These are phyloP conservation scores for Hafferia zeledoni DNA, from an alignment of 2,797 vertebrate species.

Conservation along the genomic window DNA sequence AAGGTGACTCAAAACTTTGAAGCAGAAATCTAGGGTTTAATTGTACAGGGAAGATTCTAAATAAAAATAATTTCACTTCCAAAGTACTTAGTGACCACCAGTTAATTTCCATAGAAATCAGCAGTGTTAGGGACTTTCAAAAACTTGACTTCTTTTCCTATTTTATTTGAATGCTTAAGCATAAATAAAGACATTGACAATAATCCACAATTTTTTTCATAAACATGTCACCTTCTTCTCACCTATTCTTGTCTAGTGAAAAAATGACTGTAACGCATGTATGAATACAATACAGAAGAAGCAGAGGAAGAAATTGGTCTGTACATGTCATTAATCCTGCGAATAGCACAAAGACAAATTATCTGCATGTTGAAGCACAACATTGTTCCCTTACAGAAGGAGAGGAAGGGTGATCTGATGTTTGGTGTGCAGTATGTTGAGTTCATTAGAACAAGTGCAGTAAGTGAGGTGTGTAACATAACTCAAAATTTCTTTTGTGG, in stretches of 20 bases:
- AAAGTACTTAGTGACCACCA: background rate
- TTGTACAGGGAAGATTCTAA: background rate
- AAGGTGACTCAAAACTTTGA: background rate
- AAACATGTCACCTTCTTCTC: background rate
- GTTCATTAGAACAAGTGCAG: background rate
- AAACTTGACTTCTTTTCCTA: fast-evolving
- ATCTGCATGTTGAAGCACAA: constrained; percentile 14
- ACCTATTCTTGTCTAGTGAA: background rate
- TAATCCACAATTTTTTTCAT: background rate
- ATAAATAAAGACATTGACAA: background rate
- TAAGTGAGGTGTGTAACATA: background rate
- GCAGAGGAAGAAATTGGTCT: background rate
- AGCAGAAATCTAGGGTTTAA: background rate
- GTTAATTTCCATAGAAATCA: background rate
- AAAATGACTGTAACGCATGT: background rate
- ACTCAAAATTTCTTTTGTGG: background rate
- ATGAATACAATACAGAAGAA: background rate
- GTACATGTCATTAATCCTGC: constrained; percentile 18
- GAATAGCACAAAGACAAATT: constrained; percentile 23
- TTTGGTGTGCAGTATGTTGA: background rate
- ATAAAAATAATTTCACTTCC: background rate
- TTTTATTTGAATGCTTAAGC: background rate
- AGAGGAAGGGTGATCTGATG: background rate
- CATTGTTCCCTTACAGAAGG: constrained; percentile 5
- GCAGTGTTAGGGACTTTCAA: background rate